Conservation (phyloP, 2,113 vertebrate species). For the Epinephelus moara region DNA sequence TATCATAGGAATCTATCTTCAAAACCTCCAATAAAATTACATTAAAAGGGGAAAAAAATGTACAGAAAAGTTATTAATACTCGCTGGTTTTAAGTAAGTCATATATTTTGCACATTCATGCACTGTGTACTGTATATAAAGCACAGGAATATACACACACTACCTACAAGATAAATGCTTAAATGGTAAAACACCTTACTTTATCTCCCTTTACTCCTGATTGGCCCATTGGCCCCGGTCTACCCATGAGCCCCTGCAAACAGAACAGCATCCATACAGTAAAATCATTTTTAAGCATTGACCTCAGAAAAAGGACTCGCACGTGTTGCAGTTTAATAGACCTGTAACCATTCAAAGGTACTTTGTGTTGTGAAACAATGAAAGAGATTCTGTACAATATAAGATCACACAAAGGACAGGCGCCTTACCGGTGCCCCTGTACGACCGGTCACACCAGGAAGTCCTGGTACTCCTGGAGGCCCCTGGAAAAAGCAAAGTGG, state of each 20-base stretch:
- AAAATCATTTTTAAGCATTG: not conserved
- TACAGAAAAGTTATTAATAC: not conserved
- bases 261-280: constrained; percentile 19
- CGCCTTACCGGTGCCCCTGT: constrained; percentile 88
- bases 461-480: constrained; percentile 88
- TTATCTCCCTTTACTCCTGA: constrained; percentile 81
- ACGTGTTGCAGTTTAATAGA: not conserved
- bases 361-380: not conserved
- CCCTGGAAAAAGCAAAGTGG: constrained; percentile 83
- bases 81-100: not conserved
- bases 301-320: not conserved
- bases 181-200: constrained; percentile 61
- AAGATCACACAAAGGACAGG: not conserved
- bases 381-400: not conserved
- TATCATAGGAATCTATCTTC: constrained; percentile 3
- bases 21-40: not conserved
- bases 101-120: not conserved
- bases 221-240: constrained; percentile 89
- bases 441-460: constrained; percentile 88
- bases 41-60: not conserved
- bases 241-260: constrained; percentile 91
- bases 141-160: not conserved
- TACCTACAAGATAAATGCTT: not conserved
- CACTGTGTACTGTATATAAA: not conserved
- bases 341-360: not conserved